These are phyloP conservation scores for Tachina fera DNA, from an alignment of 2,888 invertebrate genomes.

Conservation along the genomic window DNA sequence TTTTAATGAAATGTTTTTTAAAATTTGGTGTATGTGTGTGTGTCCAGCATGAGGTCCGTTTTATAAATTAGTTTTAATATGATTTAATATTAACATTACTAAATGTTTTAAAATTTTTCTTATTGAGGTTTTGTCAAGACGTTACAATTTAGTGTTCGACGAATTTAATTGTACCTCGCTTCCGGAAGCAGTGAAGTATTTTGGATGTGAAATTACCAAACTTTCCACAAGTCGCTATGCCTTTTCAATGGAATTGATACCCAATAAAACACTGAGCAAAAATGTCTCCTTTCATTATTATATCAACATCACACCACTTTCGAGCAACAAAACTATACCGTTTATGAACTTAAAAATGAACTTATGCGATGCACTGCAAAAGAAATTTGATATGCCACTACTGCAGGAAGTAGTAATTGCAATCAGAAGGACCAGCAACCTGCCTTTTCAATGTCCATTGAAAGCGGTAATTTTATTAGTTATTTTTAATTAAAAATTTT, in stretches of 20 bases:
- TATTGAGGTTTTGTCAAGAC: too few species aligned
- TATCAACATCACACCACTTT: not conserved
- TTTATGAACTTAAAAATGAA: not conserved
- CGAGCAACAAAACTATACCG: not conserved
- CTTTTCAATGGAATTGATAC: not conserved
- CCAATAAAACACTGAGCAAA: not conserved
- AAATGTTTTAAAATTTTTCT: too few species aligned
- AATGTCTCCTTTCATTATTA: not conserved
- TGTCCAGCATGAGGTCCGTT: too few species aligned
- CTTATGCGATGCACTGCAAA: not conserved
- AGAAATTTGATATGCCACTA: not conserved
- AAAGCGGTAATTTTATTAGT: conserved; percentile 9
- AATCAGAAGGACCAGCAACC: conserved; percentile 13
- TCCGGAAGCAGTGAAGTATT: not conserved
- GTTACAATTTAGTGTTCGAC: not conserved
- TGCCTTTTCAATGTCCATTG: conserved; percentile 25
- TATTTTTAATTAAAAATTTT: not conserved
- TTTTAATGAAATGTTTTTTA: not conserved
- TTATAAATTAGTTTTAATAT: too few species aligned
- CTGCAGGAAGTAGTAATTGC: not conserved
- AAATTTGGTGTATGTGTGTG: too few species aligned
- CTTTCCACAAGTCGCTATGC: not conserved
- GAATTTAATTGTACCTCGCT: not conserved
- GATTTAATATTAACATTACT: too few species aligned
- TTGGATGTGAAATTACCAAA: not conserved